Conservation (phyloP, 2,797 vertebrate genomes). For the Spondyliosoma cantharus region DNA sequence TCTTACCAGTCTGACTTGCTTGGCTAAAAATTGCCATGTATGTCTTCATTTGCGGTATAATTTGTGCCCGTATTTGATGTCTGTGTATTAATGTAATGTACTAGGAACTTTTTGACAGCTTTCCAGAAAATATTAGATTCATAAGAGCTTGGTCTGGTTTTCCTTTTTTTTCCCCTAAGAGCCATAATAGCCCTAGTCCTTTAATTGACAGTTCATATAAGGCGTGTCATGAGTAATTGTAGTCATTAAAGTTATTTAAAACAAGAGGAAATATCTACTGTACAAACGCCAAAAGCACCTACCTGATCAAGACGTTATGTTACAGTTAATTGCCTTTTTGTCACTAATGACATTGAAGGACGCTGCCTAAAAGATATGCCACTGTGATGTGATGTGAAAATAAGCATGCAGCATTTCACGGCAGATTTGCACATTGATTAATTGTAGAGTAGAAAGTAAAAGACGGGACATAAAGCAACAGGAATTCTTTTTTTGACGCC, state of each 20-base stretch:
- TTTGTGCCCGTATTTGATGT: slow-evolving; percentile 30
- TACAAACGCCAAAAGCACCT: not conserved
- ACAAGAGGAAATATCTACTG: slow-evolving; percentile 21
- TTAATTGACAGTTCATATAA: slow-evolving; percentile 48
- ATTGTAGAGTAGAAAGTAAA: slow-evolving; percentile 29
- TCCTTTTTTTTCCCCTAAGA: slow-evolving; percentile 14
- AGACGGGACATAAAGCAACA: slow-evolving; percentile 31
- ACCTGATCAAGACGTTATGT: slow-evolving; percentile 11
- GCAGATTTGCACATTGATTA: slow-evolving; percentile 25
- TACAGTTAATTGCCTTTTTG: slow-evolving; percentile 32
- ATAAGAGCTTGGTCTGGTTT: slow-evolving; percentile 14
- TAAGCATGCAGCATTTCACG: slow-evolving; percentile 16
- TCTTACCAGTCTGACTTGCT: slow-evolving; percentile 6
- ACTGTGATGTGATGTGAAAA: slow-evolving; percentile 17
- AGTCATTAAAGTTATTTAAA: slow-evolving; percentile 38
- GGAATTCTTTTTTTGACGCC: slow-evolving; percentile 45
- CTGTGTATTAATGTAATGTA: slow-evolving; percentile 18
- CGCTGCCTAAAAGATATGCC: slow-evolving; percentile 16
- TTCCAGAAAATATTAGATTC: slow-evolving; percentile 27
- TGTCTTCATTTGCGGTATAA: slow-evolving; percentile 44
- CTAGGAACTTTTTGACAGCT: slow-evolving; percentile 11
- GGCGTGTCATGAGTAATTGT: slow-evolving; percentile 32
- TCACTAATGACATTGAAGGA: slow-evolving; percentile 26
- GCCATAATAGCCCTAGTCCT: slow-evolving; percentile 8
- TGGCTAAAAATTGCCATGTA: slow-evolving; percentile 13